Evolutionary conservation across 2,797 vertebrate genomes (phyloP).

Genomic region (Smutsia gigantea): DNA sequence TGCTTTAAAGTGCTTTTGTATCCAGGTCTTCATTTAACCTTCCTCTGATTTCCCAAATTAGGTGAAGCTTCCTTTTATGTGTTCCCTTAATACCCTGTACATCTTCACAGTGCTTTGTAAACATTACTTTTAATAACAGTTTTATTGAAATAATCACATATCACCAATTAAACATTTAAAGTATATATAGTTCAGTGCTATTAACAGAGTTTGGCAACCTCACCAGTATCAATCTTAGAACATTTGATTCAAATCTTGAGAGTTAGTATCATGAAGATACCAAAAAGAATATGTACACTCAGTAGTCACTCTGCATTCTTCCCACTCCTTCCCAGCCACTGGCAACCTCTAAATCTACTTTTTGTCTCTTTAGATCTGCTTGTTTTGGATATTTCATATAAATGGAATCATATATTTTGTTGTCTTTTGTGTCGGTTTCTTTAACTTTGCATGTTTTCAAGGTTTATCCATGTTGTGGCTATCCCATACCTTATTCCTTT

Average conservation of each 20-base stretch:
- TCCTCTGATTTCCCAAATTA: background rate
- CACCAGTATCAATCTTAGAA: background rate
- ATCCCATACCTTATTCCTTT: background rate
- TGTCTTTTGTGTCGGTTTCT: background rate
- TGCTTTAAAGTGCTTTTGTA: background rate
- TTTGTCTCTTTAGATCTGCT: background rate
- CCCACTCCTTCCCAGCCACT: background rate
- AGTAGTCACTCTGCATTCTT: background rate
- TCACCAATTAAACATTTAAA: background rate
- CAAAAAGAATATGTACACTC: background rate
- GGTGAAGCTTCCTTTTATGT: background rate
- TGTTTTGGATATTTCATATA: background rate
- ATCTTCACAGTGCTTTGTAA: background rate
- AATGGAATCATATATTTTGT: background rate
- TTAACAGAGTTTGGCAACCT: background rate
- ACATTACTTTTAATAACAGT: background rate
- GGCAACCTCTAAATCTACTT: background rate
- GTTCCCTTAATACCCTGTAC: background rate
- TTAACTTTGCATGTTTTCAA: background rate
- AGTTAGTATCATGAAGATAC: background rate
- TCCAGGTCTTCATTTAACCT: background rate
- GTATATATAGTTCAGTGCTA: background rate
- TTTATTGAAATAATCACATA: conserved; percentile 8
- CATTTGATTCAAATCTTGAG: background rate
- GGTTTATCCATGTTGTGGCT: background rate